These are phyloP conservation scores for Elgonia sp. DNA, from an alignment of 2,888 invertebrate genomes.

Conservation along the genomic window DNA sequence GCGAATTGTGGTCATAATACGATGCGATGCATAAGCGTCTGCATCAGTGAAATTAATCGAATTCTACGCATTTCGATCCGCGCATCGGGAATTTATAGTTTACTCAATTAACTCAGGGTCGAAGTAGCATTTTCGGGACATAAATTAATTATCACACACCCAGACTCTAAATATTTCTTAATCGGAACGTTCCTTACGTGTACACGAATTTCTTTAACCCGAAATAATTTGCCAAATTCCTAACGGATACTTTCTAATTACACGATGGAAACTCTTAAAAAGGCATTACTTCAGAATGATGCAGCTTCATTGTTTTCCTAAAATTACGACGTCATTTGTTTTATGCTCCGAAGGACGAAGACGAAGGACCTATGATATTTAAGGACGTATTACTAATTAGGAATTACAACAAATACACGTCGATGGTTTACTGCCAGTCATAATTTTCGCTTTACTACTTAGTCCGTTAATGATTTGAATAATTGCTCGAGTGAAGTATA, in stretches of 20 bases:
- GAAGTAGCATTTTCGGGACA: slow-evolving; percentile 48
- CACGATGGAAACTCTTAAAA: slow-evolving; percentile 1
- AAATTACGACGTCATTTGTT: slow-evolving; percentile 9
- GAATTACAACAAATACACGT: slow-evolving; percentile 8
- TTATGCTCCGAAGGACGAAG: not conserved
- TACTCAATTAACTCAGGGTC: slow-evolving; percentile 63
- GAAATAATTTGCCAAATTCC: not conserved
- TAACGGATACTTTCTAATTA: not conserved
- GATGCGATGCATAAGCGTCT: slow-evolving; percentile 71
- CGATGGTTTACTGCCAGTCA: not conserved
- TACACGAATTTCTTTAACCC: not conserved
- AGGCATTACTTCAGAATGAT: slow-evolving; percentile 1
- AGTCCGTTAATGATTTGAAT: slow-evolving; percentile 28
- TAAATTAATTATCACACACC: slow-evolving; percentile 60
- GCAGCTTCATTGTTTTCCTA: slow-evolving; percentile 16
- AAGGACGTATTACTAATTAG: not conserved
- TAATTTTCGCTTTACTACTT: slow-evolving; percentile 19
- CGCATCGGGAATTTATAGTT: slow-evolving; percentile 67
- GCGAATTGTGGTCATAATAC: slow-evolving; percentile 72
- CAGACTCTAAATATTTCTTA: slow-evolving; percentile 22
- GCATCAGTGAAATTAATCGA: slow-evolving; percentile 73
- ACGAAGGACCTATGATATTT: not conserved
- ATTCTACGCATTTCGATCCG: slow-evolving; percentile 73
- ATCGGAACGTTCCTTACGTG: slow-evolving; percentile 18
- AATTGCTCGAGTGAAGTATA: slow-evolving; percentile 10